Conservation (phyloP, 1,140 invertebrate genomes). For the Anthonomus grandis region DNA sequence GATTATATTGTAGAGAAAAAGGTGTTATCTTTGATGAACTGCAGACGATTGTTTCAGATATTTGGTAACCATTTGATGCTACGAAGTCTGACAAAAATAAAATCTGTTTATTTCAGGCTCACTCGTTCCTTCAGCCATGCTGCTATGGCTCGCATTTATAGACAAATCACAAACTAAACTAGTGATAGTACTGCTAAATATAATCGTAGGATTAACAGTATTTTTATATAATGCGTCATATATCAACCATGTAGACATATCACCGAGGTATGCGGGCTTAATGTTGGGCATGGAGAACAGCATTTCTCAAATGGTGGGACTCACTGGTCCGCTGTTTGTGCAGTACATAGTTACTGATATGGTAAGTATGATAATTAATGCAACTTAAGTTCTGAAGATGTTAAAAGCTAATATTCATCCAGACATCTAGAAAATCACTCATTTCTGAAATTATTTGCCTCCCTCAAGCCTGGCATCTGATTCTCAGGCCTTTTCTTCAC, state of each 20-base stretch:
- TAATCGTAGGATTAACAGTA: conserved; percentile 14
- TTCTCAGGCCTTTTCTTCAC: too few species aligned
- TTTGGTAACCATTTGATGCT: conserved; percentile 51
- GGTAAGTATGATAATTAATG: conserved; percentile 5
- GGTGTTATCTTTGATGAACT: conserved; percentile 51
- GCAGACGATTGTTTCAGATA: conserved; percentile 64
- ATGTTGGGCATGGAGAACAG: conserved; percentile 24
- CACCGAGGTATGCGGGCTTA: conserved; percentile 21
- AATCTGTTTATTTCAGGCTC: conserved; percentile 11
- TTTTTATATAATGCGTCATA: conserved; percentile 14
- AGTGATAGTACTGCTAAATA: conserved; percentile 15
- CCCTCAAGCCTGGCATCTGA: too few species aligned
- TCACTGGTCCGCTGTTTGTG: conserved; percentile 22
- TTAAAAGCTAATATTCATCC: too few species aligned
- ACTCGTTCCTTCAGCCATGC: conserved; percentile 5
- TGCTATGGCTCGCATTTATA: conserved; percentile 20
- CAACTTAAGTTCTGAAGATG: too few species aligned
- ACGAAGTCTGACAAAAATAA: background rate
- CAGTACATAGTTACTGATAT: conserved; percentile 22
- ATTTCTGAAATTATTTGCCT: too few species aligned
- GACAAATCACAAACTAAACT: conserved; percentile 11
- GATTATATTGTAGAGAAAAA: conserved; percentile 60
- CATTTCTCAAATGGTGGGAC: conserved; percentile 14
- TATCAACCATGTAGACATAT: conserved; percentile 24
- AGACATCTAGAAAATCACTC: too few species aligned